Evolutionary conservation across 2,113 vertebrate genomes (phyloP).

Genomic region (Gavialis gangeticus): DNA sequence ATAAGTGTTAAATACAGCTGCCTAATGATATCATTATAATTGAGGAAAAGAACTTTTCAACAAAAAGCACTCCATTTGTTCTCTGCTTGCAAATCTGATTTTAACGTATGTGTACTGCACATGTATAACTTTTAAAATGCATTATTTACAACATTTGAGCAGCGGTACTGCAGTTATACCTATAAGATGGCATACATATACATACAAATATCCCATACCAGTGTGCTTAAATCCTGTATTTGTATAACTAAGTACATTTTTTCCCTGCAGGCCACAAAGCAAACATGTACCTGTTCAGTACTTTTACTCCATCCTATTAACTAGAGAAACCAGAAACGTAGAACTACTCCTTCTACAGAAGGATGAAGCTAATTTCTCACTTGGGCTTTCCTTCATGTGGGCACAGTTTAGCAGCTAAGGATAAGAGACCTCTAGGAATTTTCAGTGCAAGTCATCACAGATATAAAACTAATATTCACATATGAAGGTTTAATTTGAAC

Average conservation of each 20-base stretch:
- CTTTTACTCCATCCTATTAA: not conserved
- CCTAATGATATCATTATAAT: not conserved
- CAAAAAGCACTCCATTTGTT: not conserved
- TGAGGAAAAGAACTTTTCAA: not conserved
- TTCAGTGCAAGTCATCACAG: not conserved
- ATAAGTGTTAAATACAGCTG: not conserved
- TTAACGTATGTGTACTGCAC: not conserved
- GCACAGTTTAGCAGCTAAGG: not conserved
- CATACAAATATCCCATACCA: not conserved
- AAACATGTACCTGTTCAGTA: not conserved
- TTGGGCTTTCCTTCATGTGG: not conserved
- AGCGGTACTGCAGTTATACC: not conserved
- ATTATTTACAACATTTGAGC: not conserved
- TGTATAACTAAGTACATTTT: not conserved
- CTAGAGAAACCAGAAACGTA: not conserved
- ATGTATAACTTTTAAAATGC: not conserved
- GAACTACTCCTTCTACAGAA: not conserved
- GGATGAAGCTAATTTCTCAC: not conserved
- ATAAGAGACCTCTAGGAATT: not conserved
- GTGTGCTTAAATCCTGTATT: not conserved
- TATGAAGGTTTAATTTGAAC: not conserved
- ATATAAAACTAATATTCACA: not conserved
- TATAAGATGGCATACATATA: not conserved
- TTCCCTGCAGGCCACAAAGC: not conserved
- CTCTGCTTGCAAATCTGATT: not conserved